Evolutionary conservation across 1,140 invertebrate species (phyloP).

Genomic region (Habropoda laboriosa): DNA sequence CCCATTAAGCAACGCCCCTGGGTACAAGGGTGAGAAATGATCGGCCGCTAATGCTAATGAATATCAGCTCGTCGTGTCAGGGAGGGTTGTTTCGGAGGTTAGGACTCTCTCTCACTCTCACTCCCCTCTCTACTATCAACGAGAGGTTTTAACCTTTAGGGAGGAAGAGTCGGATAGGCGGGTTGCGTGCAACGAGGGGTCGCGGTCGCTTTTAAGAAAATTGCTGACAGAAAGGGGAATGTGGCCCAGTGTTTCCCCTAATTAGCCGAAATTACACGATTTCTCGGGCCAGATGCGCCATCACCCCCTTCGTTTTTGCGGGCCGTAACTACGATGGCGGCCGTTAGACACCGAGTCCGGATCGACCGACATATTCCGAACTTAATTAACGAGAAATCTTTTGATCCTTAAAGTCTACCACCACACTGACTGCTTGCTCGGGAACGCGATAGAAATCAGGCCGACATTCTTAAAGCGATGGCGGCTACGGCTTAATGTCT

Average conservation of each 20-base stretch:
- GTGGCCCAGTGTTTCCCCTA: constrained; percentile 64
- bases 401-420: constrained; percentile 42
- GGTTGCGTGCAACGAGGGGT: constrained; percentile 42
- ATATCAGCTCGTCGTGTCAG: constrained; percentile 71
- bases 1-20: constrained; percentile 68
- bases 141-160: rapidly evolving
- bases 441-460: constrained; percentile 40
- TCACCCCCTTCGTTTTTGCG: constrained; percentile 38
- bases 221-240: constrained; percentile 68
- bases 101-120: constrained; percentile 7
- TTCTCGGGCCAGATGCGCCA: constrained; percentile 56
- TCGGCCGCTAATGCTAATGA: constrained; percentile 77
- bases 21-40: constrained; percentile 74
- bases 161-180: neutral
- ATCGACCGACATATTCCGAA: constrained; percentile 43
- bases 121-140: neutral
- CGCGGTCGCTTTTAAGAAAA: constrained; percentile 75
- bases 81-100: constrained; percentile 66
- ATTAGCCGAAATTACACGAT: constrained; percentile 74
- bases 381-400: constrained; percentile 53
- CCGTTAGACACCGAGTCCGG: constrained; percentile 3
- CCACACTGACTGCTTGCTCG: neutral
- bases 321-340: neutral
- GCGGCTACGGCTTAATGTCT: neutral
- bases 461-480: constrained; percentile 27